A percentile compares a stretch with the other conserved stretches of the same genome.
Evolutionary conservation across 2,797 vertebrate species (phyloP).

Genomic region (Amazona ochrocephala): DNA sequence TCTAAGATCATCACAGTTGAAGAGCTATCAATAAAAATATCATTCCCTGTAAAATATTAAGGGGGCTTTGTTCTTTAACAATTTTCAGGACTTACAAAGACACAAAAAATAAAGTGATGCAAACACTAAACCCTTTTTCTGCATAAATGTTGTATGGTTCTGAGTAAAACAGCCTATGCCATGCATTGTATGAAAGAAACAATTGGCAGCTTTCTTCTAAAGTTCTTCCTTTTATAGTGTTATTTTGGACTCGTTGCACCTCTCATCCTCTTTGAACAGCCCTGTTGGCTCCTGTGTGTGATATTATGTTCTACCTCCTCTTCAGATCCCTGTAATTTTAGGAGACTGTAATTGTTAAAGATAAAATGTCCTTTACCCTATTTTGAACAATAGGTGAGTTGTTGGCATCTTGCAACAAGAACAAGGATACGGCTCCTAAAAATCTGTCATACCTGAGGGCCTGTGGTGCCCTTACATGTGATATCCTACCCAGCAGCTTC

Average conservation of each 20-base stretch:
- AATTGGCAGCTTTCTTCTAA: background rate
- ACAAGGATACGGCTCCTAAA: background rate
- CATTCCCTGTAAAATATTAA: constrained; percentile 15
- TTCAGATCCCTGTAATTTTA: background rate
- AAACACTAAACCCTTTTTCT: background rate
- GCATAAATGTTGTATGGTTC: background rate
- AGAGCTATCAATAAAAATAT: background rate
- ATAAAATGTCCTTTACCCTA: background rate
- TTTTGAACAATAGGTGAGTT: background rate
- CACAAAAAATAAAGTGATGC: background rate
- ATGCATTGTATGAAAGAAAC: background rate
- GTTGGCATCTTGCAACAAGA: background rate
- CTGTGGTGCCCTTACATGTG: accelerated
- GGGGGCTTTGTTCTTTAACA: background rate
- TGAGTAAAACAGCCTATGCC: background rate
- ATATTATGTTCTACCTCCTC: background rate
- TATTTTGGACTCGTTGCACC: background rate
- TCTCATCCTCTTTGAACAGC: background rate
- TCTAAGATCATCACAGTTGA: background rate
- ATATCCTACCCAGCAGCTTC: background rate
- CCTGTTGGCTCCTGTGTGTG: background rate
- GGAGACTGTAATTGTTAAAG: background rate
- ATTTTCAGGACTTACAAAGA: background rate
- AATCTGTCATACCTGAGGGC: background rate
- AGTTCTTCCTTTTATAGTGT: background rate